phyloP scores from a whole-genome alignment of 2,797 vertebrate genomes.

The Spinus olivaceus region DNA sequence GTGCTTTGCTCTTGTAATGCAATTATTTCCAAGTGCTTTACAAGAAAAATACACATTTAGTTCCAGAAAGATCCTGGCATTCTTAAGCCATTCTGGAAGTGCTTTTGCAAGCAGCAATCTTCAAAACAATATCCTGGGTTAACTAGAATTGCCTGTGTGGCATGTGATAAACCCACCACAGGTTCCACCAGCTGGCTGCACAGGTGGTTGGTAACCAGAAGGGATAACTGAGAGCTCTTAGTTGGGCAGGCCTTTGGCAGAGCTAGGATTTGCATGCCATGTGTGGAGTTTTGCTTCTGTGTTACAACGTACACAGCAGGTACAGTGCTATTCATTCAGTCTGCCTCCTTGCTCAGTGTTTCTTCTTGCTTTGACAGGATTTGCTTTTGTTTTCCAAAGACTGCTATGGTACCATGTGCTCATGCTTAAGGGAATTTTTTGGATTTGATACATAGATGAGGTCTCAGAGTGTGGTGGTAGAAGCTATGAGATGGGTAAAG shows the following conservation, averaged over 20 bases:
- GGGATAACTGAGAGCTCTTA: background rate
- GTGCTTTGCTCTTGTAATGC: background rate
- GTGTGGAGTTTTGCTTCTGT: background rate
- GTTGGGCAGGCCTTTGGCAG: rapidly evolving
- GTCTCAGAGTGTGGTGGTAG: background rate
- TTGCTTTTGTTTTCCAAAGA: background rate
- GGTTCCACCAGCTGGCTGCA: background rate
- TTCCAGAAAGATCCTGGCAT: background rate
- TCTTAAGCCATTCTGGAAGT: background rate
- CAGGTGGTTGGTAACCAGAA: background rate
- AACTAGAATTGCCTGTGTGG: background rate
- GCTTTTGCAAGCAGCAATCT: background rate
- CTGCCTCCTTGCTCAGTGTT: background rate
- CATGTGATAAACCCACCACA: background rate
- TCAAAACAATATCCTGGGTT: rapidly evolving
- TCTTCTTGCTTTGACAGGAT: background rate
- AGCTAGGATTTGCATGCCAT: rapidly evolving
- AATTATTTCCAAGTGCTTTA: background rate
- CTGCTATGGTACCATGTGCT: rapidly evolving
- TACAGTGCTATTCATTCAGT: background rate
- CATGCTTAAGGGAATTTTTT: background rate
- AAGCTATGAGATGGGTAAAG: background rate
- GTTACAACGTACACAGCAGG: rapidly evolving
- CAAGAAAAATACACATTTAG: background rate
- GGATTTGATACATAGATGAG: background rate